A percentile compares a stretch with the other conserved stretches of the same genome.
phyloP scores from a whole-genome alignment of 2,888 invertebrate species.

The Adelphocoris suturalis region DNA sequence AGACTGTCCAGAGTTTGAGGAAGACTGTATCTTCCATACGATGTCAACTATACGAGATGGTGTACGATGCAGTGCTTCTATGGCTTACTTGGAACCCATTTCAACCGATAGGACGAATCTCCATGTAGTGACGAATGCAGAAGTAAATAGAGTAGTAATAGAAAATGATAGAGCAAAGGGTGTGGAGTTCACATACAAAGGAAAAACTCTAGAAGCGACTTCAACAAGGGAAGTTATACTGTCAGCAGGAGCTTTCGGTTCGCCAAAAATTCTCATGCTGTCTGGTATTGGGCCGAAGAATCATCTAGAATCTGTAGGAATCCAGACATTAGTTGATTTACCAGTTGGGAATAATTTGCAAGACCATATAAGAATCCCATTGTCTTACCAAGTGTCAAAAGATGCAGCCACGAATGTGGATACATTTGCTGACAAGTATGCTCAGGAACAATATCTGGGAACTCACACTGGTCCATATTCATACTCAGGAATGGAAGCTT shows the following conservation, averaged over 20 bases:
- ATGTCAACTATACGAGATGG: slow-evolving; percentile 84
- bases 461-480: slow-evolving; percentile 37
- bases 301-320: slow-evolving; percentile 79
- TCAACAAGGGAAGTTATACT: slow-evolving; percentile 89
- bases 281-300: slow-evolving; percentile 88
- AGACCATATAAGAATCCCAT: slow-evolving; percentile 71
- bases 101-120: slow-evolving; percentile 84
- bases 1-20: slow-evolving; percentile 12
- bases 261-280: slow-evolving; percentile 86
- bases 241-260: slow-evolving; percentile 90
- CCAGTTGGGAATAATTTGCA: slow-evolving; percentile 75
- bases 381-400: slow-evolving; percentile 11
- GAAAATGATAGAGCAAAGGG: slow-evolving; percentile 89
- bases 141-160: slow-evolving; percentile 80
- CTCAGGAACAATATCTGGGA: not conserved
- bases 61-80: slow-evolving; percentile 91
- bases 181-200: slow-evolving; percentile 88
- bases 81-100: slow-evolving; percentile 91
- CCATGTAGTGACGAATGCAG: slow-evolving; percentile 90
- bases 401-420: not conserved
- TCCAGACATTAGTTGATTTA: slow-evolving; percentile 74
- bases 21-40: not conserved
- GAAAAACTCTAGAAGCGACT: slow-evolving; percentile 83
- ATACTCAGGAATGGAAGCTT: slow-evolving; percentile 40
- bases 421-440: not conserved